Conservation (phyloP, 2,797 vertebrate genomes). For the Rhynchonycteris naso region DNA sequence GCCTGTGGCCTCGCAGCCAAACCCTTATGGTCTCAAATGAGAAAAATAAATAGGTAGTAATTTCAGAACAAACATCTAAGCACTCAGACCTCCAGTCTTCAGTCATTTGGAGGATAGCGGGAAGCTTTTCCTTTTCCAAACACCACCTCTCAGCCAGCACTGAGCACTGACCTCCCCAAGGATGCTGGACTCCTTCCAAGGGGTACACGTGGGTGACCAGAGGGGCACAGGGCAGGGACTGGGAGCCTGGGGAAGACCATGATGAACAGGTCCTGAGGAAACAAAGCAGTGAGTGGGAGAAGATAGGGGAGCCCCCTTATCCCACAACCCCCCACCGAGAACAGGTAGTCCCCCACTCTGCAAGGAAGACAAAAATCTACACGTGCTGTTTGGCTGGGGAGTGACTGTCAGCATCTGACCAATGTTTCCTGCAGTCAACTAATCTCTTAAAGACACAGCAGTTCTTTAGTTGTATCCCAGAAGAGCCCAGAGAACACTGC, state of each 20-base stretch:
- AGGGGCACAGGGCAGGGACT: accelerated
- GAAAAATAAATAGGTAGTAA: background rate
- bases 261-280: background rate
- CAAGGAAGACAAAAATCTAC: background rate
- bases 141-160: background rate
- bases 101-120: background rate
- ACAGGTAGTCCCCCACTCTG: background rate
- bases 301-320: accelerated
- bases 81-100: background rate
- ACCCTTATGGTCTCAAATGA: background rate
- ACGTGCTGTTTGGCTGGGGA: accelerated
- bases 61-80: background rate
- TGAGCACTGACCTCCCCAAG: background rate
- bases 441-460: background rate
- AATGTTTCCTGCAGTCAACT: background rate
- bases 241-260: background rate
- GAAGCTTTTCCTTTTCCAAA: background rate
- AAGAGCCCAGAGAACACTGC: background rate
- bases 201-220: background rate
- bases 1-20: background rate
- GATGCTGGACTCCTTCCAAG: background rate
- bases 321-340: background rate
- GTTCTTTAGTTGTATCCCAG: background rate
- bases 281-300: background rate
- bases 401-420: background rate